Evolutionary conservation across 2,797 vertebrate genomes (phyloP), one percentile per base, ranked within the genome.

Genomic region (Sorex maritimensis): DNA sequence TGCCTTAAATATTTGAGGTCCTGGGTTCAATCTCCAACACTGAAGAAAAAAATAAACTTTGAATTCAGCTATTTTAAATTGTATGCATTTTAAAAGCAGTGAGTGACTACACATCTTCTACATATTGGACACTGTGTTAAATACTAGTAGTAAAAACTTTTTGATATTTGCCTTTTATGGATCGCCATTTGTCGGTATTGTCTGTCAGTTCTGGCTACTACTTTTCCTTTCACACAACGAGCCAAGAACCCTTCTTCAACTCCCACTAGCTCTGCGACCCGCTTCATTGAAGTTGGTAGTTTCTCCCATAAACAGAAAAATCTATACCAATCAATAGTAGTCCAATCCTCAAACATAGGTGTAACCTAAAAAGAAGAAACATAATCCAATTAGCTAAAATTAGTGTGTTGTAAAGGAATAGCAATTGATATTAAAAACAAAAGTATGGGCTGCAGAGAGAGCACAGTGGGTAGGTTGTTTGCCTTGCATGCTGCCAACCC

Each of bases 221-320:
- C 97, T 98, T 99, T 99, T 79, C 99, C 99, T 9, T 99, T 98
- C 65, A 99, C 99, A 46, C 99, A 99, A 46, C 99, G 99, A 82
- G 99, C 99, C 71, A 99, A 98, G 97, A 99, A 99, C 4, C 99
- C 98, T 98, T 99, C 99, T 98, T 99, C 99, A 81, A 99, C 98
- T 2, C 99, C 99, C 46, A 99, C 99, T 97, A 99, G 97, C 96
- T 99, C 99, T 49, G 99, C 99, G 58, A 99, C 99, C 89, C 99
- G 98, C 97, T 99, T 99, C 99, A 99, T 99, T 6, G 99, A 99
- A 13, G 98, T 98, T 0, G 99, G 98, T 82, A 99, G 97, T 97
- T 99, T 99, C 94, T 99, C 99, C 99, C 99, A 99, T 44, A 99
- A 97, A 96, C 99, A 99, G 97, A 99, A 99, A 97, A 99, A 99